phyloP scores from a whole-genome alignment of 2,113 vertebrate genomes.

The Maccullochella peelii region DNA sequence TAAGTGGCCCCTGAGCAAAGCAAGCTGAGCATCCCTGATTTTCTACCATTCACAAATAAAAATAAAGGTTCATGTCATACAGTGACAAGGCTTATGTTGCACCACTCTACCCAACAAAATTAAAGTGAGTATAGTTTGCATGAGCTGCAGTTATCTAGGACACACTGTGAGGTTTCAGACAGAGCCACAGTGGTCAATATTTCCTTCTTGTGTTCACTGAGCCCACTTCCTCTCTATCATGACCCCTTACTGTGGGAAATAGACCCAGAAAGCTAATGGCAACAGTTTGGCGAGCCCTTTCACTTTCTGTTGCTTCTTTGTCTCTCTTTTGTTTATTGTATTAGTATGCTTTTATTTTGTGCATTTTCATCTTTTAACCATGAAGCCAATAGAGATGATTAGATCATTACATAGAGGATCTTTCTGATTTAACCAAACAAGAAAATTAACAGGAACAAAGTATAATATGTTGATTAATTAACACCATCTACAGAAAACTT shows the following conservation, averaged over 20 bases:
- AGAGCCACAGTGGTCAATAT: not conserved
- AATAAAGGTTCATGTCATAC: not conserved
- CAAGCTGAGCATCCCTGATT: not conserved
- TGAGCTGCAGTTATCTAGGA: not conserved
- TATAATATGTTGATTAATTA: not conserved
- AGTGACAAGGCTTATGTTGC: not conserved
- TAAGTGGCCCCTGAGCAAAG: no score
- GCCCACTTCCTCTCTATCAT: constrained; percentile 7
- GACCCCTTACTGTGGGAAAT: constrained; percentile 11
- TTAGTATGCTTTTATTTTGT: not conserved
- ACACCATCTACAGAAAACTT: not conserved
- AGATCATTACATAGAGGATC: no score
- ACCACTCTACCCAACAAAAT: not conserved
- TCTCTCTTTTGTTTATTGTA: not conserved
- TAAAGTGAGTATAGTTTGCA: not conserved
- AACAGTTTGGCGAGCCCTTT: not conserved
- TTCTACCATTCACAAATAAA: not conserved
- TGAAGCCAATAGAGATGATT: no score
- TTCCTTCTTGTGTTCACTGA: not conserved
- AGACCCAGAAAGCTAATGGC: constrained; percentile 3
- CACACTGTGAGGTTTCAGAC: not conserved
- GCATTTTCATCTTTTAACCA: not conserved
- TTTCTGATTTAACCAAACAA: not conserved
- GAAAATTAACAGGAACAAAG: not conserved
- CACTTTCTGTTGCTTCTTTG: not conserved